Base-by-base conservation (phyloP, 2,888 invertebrate genomes). In the Cylloceria caligata region DNA sequence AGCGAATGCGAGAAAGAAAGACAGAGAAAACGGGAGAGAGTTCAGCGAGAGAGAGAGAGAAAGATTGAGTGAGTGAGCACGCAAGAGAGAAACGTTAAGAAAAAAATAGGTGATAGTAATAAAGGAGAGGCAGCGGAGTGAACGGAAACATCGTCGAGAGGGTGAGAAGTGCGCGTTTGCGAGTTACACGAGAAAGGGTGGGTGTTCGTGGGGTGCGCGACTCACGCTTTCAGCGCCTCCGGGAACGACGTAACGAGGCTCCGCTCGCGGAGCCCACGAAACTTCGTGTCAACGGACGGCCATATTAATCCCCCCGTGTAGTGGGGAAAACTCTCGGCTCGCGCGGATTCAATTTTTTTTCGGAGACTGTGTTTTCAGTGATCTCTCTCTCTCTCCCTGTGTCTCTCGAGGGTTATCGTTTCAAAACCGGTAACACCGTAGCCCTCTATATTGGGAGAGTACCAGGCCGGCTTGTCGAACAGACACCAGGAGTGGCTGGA, bases 241-340 rank as follows among this genome's bases (percentile, higher is more conserved):
- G 80, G 78, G 83, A 75, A 79, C 80, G 74, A 80, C 80, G 77
- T 82, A 81, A 71, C 82, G 83, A 83, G 71, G 69, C 76, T 71
- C 69, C 55, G 68, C 78, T 68, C 57, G 76, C 82, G 81, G 78
- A 79, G 82, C 77, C 77, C 77, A 83, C 76, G 85, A 85, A 82
- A 83, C 79, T 84, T 83, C 84, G 80, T 83, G 85, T 83, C 84
- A 84, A 85, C 85, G 87, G 87, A 87, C 89, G 85, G 88, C 88
- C 88, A 88, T 88, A 85, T 87, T 88, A 87, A 88, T 85, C 86
- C 84, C 82, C 86, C 84, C 81, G 85, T 77, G 84, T 81, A 47
- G 72, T 19, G 72, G 60, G 27, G 62, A 80, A 52, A 34, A 60
- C 30, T 57, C 57, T 34, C 19, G 34, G 19, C 5, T n/a, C 9